Conservation (phyloP, 2,888 invertebrate genomes). For the Thelaira solivaga region DNA sequence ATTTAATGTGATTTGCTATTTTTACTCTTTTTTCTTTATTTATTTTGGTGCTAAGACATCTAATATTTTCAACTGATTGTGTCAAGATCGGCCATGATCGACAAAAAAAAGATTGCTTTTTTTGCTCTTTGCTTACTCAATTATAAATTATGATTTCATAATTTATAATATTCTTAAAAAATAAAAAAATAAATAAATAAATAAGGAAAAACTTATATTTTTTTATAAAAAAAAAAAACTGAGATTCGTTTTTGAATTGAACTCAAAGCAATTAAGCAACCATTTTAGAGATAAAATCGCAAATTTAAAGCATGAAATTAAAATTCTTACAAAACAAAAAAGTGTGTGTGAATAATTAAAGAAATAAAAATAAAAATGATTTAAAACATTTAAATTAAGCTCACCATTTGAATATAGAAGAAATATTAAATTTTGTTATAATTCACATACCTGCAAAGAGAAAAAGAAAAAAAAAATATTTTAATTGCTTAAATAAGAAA, state of each 20-base stretch:
- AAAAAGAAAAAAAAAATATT: slow-evolving; percentile 4
- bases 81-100: slow-evolving; percentile 38
- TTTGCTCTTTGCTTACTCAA: slow-evolving; percentile 25
- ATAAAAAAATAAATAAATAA: neutral
- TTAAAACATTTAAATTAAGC: slow-evolving; percentile 2
- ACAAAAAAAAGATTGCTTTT: too few relatives aligned
- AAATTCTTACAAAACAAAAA: slow-evolving; percentile 41
- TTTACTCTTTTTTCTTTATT: neutral
- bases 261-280: slow-evolving; percentile 4
- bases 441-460: slow-evolving; percentile 54
- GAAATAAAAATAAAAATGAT: slow-evolving; percentile 16
- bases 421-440: too few relatives aligned
- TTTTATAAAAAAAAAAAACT: too few relatives aligned
- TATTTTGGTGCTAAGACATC: neutral
- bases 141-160: slow-evolving; percentile 45
- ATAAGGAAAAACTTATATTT: neutral
- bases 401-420: slow-evolving; percentile 13
- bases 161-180: neutral
- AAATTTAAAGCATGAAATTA: slow-evolving; percentile 56
- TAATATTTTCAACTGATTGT: slow-evolving; percentile 11
- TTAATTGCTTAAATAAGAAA: neutral
- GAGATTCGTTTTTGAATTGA: too few relatives aligned
- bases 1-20: too few relatives aligned
- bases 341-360: slow-evolving; percentile 25
- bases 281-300: neutral